Percentiles rank a stretch among this genome's conserved stretches.
These are phyloP conservation scores for Oxyruncus cristatus DNA, from an alignment of 2,113 vertebrate species.

Conservation along the genomic window DNA sequence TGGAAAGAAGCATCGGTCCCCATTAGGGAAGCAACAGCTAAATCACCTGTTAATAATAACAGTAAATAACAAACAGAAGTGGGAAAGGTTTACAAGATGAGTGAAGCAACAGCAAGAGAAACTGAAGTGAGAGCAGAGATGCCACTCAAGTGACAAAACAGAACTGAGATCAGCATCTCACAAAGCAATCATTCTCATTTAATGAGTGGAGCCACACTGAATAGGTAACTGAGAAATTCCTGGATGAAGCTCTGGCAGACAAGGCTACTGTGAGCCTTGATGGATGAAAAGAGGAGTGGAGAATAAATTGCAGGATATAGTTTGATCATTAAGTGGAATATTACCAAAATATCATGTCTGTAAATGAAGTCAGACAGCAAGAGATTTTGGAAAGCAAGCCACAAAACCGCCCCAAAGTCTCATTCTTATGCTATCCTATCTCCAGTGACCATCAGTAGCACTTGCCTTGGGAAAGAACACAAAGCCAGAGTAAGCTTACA, in stretches of 20 bases:
- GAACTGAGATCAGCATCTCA: neutral
- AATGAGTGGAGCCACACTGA: neutral
- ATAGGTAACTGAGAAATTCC: neutral
- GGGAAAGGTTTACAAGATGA: neutral
- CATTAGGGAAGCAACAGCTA: neutral
- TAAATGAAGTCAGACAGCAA: neutral
- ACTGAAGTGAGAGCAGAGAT: neutral
- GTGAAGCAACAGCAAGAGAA: neutral
- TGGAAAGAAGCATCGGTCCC: neutral
- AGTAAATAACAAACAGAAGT: neutral
- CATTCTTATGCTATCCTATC: constrained; percentile 26
- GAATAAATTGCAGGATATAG: neutral
- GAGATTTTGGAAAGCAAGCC: neutral
- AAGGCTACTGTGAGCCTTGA: neutral
- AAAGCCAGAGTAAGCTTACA: constrained; percentile 37
- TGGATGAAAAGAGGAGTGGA: neutral
- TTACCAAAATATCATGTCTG: neutral
- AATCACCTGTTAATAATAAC: neutral
- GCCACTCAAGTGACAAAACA: neutral
- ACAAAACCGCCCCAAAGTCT: neutral
- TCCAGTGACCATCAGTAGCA: constrained; percentile 56
- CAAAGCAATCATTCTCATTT: neutral
- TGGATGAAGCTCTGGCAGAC: neutral
- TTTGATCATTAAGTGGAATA: neutral
- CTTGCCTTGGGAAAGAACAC: constrained; percentile 51